Evolutionary conservation across 2,888 invertebrate genomes (phyloP).

Genomic region (Agrilus cyanescens): DNA sequence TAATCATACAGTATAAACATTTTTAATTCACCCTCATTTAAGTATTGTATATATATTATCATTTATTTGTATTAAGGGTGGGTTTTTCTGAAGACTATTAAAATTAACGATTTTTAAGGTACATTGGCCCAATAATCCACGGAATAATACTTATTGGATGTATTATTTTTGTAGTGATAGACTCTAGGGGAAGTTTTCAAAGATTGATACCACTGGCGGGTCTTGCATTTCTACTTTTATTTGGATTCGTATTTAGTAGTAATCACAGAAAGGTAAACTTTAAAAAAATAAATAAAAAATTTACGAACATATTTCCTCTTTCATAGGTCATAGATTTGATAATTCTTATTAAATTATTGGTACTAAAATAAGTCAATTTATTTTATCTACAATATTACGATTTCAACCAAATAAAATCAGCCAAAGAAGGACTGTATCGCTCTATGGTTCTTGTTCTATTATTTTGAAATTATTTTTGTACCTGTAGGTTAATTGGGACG

Average conservation of each 20-base stretch:
- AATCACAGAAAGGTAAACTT: constrained; percentile 40
- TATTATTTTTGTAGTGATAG: constrained; percentile 23
- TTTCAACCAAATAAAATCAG: too few species aligned
- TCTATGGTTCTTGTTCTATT: neutral
- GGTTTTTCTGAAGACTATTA: too few species aligned
- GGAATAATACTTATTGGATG: neutral
- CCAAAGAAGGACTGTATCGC: too few species aligned
- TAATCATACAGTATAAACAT: too few species aligned
- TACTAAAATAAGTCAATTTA: neutral
- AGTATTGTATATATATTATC: too few species aligned
- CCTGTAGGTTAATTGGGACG: constrained; percentile 66
- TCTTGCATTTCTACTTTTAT: constrained; percentile 46
- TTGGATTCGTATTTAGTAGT: constrained; percentile 53
- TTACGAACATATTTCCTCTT: too few species aligned
- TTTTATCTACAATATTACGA: too few species aligned
- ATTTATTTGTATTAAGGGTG: too few species aligned
- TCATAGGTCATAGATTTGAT: too few species aligned
- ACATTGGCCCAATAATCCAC: too few species aligned
- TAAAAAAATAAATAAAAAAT: neutral
- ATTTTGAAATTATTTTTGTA: constrained; percentile 11
- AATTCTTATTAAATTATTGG: constrained; percentile 23
- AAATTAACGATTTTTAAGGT: neutral
- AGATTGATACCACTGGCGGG: constrained; percentile 62
- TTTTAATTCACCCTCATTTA: too few species aligned
- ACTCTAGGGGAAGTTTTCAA: constrained; percentile 44